Evolutionary conservation across 2,888 invertebrate species (phyloP), one percentile per base, ranked within the genome.

Genomic region (Cerceris ruficornis): DNA sequence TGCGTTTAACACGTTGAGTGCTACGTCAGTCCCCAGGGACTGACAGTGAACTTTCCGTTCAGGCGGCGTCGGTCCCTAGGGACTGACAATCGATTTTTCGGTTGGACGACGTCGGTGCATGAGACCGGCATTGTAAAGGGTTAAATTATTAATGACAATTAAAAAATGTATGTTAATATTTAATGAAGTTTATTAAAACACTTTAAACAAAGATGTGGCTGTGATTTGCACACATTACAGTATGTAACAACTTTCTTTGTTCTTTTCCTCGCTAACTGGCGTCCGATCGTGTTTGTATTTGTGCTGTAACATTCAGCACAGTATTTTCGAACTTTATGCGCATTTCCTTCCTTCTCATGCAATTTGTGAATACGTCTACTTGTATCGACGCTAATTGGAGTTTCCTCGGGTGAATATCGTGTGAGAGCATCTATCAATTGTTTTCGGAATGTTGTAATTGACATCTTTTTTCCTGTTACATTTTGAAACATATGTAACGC

Each of bases 351-450:
- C 17, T 17, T 57, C 39, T 57, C 17, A 11, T 57, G 57, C 14
- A 57, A 39, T 57, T 57, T 57, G 57, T 57, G 57, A 39, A 57
- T 57, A 57, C 28, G 57, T 57, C 57, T 57, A 57, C 57, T 57
- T 57, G 57, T 57, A 57, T 39, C 57, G 57, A 55, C 66, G 58
- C 52, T 52, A 69, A 69, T 52, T 69, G 60, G 69, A 69, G 60
- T 69, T 69, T 69, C 50, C 60, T 60, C 69, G 69, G 46, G 69
- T 69, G 59, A 69, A 69, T 60, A 46, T 59, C 52, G 69, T 52
- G 49, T 50, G 42, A 60, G 60, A 39, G 60, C 60, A 60, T 60
- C 60, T 60, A 52, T n/a, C 14, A 52, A 52, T 52, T n/a, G 52
- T 52, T 52, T 52, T 52, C 52, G 52, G 52, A 52, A 52, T 52